Evolutionary conservation across 2,888 invertebrate species (phyloP), one percentile per base, ranked within the genome.

Genomic region (Apotomis turbidana): DNA sequence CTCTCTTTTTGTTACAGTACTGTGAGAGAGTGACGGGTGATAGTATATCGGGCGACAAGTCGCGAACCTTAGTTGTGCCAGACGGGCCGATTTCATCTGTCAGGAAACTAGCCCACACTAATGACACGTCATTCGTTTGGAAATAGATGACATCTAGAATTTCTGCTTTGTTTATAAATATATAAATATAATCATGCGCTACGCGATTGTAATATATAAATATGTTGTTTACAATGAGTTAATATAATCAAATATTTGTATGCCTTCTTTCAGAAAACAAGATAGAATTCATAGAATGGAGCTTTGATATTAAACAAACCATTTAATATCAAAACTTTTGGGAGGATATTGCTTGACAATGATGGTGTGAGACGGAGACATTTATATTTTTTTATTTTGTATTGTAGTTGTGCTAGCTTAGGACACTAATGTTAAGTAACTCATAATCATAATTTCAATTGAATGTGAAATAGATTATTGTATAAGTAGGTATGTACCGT

Each of bases 231-330:
- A 55, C 3, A 10, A 27, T 27, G 4, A 27, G 10, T 27, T 10
- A 57, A 57, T 57, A 12, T 27, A 27, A 38, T 58, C 38, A 51
- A 38, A 62, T 61, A 10, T 27, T 51, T 36, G 13, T 12, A 54
- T 44, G 46, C 57, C 55, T 64, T 44, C 44, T 66, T 66, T 57
- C 66, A 66, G 66, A 57, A 57, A 66, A n/a, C 46, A 55, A 66
- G 44, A 27, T 27, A 27, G 27, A 27, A 27, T 27, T 27, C 54
- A 0, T 12, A 44, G 44, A 64, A 41, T 36, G 66, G 66, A 66
- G 66, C 46, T 66, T 66, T 44, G 55, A 46, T 46, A 46, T 27
- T 57, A 12, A 66, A 27, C 38, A n/a, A 27, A n/a, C 5, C 8
- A 36, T 55, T 15, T 36, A 38, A 5, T 46, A 27, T 27, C 55